A percentile compares a stretch with the other conserved stretches of the same genome.
Evolutionary conservation across 2,113 vertebrate genomes (phyloP).

Genomic region (Microcebus griseorufus): DNA sequence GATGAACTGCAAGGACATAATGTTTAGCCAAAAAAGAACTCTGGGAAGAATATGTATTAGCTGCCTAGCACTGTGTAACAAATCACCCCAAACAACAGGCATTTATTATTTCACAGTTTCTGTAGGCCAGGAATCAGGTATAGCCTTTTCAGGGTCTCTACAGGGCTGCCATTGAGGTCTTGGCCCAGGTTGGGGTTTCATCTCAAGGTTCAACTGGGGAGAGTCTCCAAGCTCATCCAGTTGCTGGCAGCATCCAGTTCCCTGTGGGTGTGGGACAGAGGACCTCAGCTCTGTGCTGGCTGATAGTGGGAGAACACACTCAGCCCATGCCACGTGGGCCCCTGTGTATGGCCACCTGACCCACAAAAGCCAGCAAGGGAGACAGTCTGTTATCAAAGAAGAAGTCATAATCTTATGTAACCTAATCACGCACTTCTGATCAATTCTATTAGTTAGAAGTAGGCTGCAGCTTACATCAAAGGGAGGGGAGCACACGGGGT

Average conservation of each 20-base stretch:
- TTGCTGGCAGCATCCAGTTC: not conserved
- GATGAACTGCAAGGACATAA: too few species aligned
- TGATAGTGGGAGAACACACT: not conserved
- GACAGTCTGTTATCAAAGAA: not conserved
- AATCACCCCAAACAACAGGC: not conserved
- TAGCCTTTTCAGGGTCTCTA: not conserved
- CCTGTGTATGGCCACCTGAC: not conserved
- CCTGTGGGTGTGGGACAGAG: not conserved
- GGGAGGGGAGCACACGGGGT: too few species aligned
- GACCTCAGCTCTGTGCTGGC: not conserved
- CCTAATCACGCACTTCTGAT: fast-evolving
- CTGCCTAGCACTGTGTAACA: fast-evolving
- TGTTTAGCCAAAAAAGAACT: not conserved
- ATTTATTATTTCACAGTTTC: not conserved
- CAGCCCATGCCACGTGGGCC: not conserved
- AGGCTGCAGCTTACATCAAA: not conserved
- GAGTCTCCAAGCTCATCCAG: fast-evolving
- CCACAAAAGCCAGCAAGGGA: not conserved
- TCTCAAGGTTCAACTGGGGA: not conserved
- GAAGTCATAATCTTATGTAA: not conserved
- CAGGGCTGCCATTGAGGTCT: not conserved
- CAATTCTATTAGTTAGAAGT: not conserved
- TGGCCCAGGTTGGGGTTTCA: not conserved
- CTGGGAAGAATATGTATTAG: fast-evolving
- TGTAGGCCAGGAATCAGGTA: fast-evolving